Conservation (phyloP, 2,888 invertebrate genomes). For the Campoplex capitator region DNA sequence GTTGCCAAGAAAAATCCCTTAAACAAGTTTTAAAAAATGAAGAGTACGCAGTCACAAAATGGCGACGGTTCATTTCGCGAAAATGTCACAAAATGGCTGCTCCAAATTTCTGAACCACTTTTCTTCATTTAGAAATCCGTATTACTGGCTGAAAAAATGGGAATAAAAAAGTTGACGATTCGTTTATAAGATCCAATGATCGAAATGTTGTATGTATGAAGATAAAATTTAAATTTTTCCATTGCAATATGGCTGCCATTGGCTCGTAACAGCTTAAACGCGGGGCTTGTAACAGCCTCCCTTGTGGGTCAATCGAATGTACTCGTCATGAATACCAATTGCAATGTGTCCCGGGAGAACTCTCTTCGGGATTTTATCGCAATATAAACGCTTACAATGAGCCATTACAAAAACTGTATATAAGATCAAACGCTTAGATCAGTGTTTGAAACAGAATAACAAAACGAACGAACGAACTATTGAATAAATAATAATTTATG, state of each 20-base stretch:
- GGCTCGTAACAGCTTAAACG: conserved; percentile 33
- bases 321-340: conserved; percentile 63
- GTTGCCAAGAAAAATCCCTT: neutral
- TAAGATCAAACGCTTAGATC: conserved; percentile 45
- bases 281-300: conserved; percentile 34
- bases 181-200: neutral
- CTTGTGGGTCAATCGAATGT: conserved; percentile 58
- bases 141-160: neutral
- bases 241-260: conserved; percentile 25
- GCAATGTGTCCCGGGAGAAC: conserved; percentile 19
- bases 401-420: conserved; percentile 46
- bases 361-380: conserved; percentile 19
- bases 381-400: conserved; percentile 51
- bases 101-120: neutral
- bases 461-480: neutral
- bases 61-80: neutral
- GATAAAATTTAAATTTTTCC: conserved; percentile 4
- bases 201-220: neutral
- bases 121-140: neutral
- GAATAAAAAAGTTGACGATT: neutral
- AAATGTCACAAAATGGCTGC: neutral
- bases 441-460: neutral
- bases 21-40: too few relatives aligned
- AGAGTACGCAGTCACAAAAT: neutral
- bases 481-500: conserved; percentile 17